Percentiles rank a stretch among this genome's conserved stretches.
These are phyloP conservation scores for Macaria liturata DNA, from an alignment of 2,888 invertebrate genomes.

Conservation along the genomic window DNA sequence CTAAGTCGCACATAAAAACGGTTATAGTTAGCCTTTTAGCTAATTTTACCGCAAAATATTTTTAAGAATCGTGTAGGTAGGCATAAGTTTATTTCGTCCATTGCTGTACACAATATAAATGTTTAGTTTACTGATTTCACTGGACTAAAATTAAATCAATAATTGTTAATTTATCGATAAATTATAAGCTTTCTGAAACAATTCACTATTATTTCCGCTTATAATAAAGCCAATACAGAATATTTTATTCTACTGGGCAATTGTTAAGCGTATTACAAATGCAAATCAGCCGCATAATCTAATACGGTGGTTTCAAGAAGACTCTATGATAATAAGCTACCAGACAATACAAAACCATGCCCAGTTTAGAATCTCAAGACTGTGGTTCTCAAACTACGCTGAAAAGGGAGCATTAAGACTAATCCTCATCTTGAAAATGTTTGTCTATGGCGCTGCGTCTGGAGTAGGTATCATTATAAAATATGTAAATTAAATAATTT, in stretches of 20 bases:
- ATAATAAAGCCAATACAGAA: constrained; percentile 6
- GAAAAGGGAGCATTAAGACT: neutral
- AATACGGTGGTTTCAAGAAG: constrained; percentile 42
- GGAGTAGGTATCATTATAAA: too few species aligned
- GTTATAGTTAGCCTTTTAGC: too few species aligned
- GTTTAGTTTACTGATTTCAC: too few species aligned
- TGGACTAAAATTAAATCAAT: too few species aligned
- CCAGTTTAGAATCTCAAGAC: constrained; percentile 52
- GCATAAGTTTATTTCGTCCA: too few species aligned
- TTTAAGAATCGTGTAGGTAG: too few species aligned
- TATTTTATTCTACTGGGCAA: constrained; percentile 12
- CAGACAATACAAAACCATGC: constrained; percentile 63
- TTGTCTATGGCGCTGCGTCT: too few species aligned
- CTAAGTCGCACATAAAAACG: too few species aligned
- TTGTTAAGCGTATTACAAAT: constrained; percentile 34
- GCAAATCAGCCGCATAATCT: constrained; percentile 33
- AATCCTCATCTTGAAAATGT: too few species aligned
- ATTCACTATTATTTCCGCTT: constrained; percentile 11
- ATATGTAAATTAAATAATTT: too few species aligned
- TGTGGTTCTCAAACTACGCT: constrained; percentile 17
- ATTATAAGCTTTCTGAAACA: neutral
- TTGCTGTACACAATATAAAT: too few species aligned
- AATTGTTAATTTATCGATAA: neutral
- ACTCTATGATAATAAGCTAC: constrained; percentile 50
- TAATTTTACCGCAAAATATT: too few species aligned